Evolutionary conservation across 1,140 invertebrate species (phyloP).

Genomic region (Procambarus clarkii): DNA sequence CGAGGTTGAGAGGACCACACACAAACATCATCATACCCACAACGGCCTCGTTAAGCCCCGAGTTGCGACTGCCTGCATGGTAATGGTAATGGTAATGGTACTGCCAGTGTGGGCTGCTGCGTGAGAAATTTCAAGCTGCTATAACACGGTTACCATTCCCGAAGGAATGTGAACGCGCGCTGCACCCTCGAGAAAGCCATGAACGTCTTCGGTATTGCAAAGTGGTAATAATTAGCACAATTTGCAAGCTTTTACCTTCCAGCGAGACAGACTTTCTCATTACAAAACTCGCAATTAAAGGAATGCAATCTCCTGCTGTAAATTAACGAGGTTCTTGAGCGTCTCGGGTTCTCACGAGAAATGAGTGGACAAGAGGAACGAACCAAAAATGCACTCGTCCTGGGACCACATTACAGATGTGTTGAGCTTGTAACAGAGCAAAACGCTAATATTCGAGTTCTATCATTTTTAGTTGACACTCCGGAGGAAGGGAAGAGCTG

Average conservation of each 20-base stretch:
- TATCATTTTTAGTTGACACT: no score
- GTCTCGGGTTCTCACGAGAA: not conserved
- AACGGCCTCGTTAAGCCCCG: not conserved
- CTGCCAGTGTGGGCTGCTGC: not conserved
- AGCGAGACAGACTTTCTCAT: not conserved
- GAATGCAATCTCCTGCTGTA: not conserved
- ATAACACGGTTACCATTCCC: not conserved
- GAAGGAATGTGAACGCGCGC: not conserved
- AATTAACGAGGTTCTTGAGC: not conserved
- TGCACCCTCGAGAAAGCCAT: not conserved
- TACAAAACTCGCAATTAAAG: not conserved
- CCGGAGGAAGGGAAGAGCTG: no score
- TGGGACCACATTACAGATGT: not conserved
- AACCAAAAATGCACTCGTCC: not conserved
- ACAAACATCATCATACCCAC: not conserved
- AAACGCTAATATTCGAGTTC: no score
- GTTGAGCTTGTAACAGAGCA: no score
- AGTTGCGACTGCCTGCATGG: not conserved
- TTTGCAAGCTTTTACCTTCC: no score
- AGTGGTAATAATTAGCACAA: no score
- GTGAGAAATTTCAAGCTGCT: not conserved
- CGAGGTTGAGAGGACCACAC: not conserved
- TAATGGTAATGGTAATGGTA: not conserved
- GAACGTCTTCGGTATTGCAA: no score
- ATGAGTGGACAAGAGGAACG: not conserved